A percentile compares a stretch with the other conserved stretches of the same genome.
phyloP scores from a whole-genome alignment of 2,797 vertebrate species.

The Sphaeramia orbicularis region DNA sequence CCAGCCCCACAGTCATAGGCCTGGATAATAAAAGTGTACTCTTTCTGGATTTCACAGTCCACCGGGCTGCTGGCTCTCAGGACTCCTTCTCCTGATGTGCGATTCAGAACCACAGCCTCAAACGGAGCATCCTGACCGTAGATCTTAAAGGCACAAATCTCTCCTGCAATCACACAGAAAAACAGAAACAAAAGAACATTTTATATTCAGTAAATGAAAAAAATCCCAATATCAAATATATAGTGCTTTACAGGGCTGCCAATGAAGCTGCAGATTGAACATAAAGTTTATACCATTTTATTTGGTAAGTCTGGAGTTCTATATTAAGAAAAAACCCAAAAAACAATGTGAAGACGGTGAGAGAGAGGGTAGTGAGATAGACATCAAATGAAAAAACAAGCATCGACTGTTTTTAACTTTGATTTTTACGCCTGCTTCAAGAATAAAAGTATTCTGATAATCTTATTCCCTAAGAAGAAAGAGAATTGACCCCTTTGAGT shows the following conservation, averaged over 20 bases:
- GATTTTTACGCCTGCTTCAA: not conserved
- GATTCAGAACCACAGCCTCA: slow-evolving; percentile 94
- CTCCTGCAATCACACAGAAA: slow-evolving; percentile 82
- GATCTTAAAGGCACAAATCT: slow-evolving; percentile 98
- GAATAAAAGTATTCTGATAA: slow-evolving; percentile 1
- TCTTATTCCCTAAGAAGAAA: slow-evolving; percentile 11
- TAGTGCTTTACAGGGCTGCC: no score
- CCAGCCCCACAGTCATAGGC: slow-evolving; percentile 95
- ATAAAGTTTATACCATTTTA: not conserved
- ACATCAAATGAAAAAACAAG: not conserved
- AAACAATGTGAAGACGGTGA: slow-evolving; percentile 8
- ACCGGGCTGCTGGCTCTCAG: slow-evolving; percentile 90
- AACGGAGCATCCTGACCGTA: slow-evolving; percentile 93
- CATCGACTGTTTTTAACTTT: not conserved
- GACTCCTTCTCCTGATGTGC: slow-evolving; percentile 94
- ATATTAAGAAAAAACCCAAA: slow-evolving; percentile 8
- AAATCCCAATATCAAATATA: no score
- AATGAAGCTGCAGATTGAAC: slow-evolving; percentile 5
- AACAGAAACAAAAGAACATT: not conserved
- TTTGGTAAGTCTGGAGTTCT: not conserved
- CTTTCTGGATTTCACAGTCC: slow-evolving; percentile 97
- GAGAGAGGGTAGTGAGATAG: not conserved
- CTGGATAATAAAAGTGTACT: slow-evolving; percentile 97
- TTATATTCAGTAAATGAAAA: no score
- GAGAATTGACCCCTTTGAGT: not conserved